phyloP scores from a whole-genome alignment of 2,113 vertebrate species.

The Cynopterus brachyotis region DNA sequence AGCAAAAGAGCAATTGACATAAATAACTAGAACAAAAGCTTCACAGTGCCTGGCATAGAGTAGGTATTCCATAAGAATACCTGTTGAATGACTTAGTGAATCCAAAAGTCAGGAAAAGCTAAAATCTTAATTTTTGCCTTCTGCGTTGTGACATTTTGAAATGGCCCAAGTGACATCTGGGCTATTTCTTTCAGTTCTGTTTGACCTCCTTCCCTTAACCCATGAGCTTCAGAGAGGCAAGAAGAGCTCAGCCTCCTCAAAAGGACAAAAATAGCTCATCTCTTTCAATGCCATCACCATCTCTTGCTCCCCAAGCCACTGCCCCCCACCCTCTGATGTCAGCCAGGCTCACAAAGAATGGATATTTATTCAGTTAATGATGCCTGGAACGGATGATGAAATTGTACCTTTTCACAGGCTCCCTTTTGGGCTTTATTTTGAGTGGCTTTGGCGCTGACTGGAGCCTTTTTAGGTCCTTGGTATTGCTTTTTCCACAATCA shows the following conservation, averaged over 20 bases:
- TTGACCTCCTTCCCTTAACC: not conserved
- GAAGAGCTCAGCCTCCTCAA: not conserved
- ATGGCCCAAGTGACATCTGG: not conserved
- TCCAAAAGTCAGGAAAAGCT: not conserved
- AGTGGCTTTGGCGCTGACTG: not conserved
- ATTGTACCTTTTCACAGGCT: not conserved
- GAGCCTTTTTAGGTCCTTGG: not conserved
- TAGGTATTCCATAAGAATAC: not conserved
- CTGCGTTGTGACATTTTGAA: not conserved
- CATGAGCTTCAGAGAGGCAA: not conserved
- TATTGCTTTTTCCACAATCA: not conserved
- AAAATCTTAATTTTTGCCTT: not conserved
- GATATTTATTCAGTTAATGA: not conserved
- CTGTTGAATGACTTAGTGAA: not conserved
- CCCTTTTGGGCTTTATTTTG: not conserved
- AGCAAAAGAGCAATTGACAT: not conserved
- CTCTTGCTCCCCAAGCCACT: not conserved
- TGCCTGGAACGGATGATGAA: not conserved
- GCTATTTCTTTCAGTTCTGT: not conserved
- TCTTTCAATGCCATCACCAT: not conserved
- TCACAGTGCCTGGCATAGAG: not conserved
- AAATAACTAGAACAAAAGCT: conserved; percentile 1
- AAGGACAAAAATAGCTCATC: not conserved
- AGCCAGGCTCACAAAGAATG: not conserved
- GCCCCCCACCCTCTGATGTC: not conserved